phyloP scores from a whole-genome alignment of 1,140 invertebrate genomes.

The Lepidostoma basale region DNA sequence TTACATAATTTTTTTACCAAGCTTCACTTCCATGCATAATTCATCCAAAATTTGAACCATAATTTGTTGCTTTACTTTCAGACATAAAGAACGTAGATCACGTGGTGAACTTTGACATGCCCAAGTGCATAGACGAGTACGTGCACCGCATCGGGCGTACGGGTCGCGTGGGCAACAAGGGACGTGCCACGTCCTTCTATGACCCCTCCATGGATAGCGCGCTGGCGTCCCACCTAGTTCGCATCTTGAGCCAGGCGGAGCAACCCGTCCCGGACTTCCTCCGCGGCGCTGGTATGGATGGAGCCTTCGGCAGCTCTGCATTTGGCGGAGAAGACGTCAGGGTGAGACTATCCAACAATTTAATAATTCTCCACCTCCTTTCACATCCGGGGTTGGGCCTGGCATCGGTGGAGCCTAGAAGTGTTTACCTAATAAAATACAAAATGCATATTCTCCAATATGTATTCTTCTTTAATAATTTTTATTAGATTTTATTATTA shows the following conservation, averaged over 20 bases:
- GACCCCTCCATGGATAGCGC: constrained; percentile 67
- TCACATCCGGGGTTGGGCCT: too few species aligned
- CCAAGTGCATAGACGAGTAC: constrained; percentile 88
- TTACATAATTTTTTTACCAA: too few species aligned
- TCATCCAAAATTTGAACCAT: too few species aligned
- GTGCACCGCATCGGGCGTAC: constrained; percentile 95
- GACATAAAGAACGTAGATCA: constrained; percentile 84
- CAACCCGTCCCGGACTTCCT: constrained; percentile 72
- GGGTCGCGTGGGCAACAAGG: constrained; percentile 90
- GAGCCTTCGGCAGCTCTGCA: constrained; percentile 52
- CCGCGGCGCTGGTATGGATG: constrained; percentile 51
- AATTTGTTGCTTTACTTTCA: constrained; percentile 45
- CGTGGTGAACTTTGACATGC: constrained; percentile 93
- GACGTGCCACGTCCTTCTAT: constrained; percentile 88
- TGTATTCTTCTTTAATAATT: too few species aligned
- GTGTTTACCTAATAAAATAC: too few species aligned
- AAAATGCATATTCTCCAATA: too few species aligned
- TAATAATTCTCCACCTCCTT: too few species aligned
- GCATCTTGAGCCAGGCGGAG: constrained; percentile 71
- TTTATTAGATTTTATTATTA: too few species aligned
- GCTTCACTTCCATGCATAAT: too few species aligned
- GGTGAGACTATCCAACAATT: too few species aligned
- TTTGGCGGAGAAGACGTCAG: constrained; percentile 59
- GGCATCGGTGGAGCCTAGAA: too few species aligned
- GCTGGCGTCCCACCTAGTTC: constrained; percentile 70